These are phyloP conservation scores for Alces alces DNA, from an alignment of 2,113 vertebrate genomes.

Conservation along the genomic window DNA sequence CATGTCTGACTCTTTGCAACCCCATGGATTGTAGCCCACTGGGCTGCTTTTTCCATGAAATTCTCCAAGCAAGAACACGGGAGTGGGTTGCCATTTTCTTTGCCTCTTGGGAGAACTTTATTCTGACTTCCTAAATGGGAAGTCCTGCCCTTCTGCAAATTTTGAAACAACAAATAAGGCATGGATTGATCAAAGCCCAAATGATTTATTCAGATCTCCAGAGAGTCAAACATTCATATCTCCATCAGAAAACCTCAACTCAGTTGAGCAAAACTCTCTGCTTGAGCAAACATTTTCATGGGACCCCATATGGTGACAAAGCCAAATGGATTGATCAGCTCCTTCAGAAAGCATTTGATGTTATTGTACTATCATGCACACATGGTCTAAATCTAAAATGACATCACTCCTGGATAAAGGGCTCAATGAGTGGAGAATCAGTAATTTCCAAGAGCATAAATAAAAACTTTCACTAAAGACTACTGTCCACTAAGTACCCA, in stretches of 20 bases:
- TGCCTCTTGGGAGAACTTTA: neutral
- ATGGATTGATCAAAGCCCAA: neutral
- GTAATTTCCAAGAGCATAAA: neutral
- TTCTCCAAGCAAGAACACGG: neutral
- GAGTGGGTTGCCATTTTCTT: neutral
- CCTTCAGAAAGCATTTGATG: constrained; percentile 13
- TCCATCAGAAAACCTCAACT: constrained; percentile 23
- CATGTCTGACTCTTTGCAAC: neutral
- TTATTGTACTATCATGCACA: neutral
- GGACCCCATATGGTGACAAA: neutral
- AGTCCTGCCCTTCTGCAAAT: neutral
- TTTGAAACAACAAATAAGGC: constrained; percentile 37
- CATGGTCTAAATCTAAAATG: neutral
- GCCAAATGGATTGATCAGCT: neutral
- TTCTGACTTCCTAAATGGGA: neutral
- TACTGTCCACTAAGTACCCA: neutral
- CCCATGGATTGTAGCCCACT: neutral
- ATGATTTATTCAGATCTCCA: constrained; percentile 29
- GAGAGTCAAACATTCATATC: constrained; percentile 18
- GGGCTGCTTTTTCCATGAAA: neutral
- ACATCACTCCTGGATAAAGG: neutral
- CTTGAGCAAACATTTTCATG: constrained; percentile 30
- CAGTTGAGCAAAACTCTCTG: neutral
- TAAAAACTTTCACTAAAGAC: neutral
- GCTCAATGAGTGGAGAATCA: neutral